Percentiles rank a stretch among this genome's conserved stretches.
phyloP scores from a whole-genome alignment of 2,797 vertebrate genomes.

The Manis pentadactyla region DNA sequence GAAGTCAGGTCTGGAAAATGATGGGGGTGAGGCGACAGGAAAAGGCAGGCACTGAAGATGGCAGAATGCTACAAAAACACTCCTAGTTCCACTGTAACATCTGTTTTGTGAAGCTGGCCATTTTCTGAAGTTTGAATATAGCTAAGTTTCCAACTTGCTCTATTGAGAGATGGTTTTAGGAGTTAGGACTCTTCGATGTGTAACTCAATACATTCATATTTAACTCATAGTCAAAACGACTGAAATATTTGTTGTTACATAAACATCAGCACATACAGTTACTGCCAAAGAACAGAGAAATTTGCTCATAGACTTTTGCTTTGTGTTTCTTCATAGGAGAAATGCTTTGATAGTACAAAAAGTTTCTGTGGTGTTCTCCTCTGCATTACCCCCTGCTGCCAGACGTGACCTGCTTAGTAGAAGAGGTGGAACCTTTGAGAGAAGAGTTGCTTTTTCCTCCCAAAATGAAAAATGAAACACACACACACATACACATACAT shows the following conservation, averaged over 20 bases:
- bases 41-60: neutral
- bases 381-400: neutral
- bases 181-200: neutral
- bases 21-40: neutral
- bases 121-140: constrained; percentile 36
- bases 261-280: neutral
- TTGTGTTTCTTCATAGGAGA: constrained; percentile 35
- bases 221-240: constrained; percentile 19
- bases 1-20: neutral
- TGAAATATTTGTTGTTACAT: neutral
- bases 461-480: neutral
- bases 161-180: neutral
- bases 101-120: neutral
- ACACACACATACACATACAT: neutral
- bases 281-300: neutral
- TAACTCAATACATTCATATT: constrained; percentile 20
- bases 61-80: neutral
- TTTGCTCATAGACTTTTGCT: neutral
- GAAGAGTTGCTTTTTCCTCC: neutral
- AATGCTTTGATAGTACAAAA: neutral
- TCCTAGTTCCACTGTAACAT: neutral
- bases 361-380: neutral
- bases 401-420: neutral
- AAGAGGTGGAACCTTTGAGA: neutral
- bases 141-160: constrained; percentile 38